Evolutionary conservation across 2,888 invertebrate species (phyloP).

Genomic region (Cephus rjabovi): DNA sequence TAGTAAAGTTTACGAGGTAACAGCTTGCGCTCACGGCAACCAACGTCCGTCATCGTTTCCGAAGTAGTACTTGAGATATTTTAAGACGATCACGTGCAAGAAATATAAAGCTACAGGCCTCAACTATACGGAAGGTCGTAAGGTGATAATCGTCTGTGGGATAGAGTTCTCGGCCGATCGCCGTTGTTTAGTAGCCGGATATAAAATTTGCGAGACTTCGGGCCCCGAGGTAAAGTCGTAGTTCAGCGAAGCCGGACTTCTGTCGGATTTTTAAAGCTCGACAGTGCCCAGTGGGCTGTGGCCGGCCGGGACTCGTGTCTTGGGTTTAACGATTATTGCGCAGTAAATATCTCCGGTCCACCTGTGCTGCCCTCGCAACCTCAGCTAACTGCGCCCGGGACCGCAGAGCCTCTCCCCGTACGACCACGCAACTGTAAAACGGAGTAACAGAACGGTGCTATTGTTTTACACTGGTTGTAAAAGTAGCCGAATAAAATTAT

Average conservation of each 20-base stretch:
- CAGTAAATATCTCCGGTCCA: conserved; percentile 51
- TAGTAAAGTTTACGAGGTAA: conserved; percentile 18
- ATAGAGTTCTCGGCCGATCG: neutral
- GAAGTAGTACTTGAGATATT: neutral
- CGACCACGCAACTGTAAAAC: conserved; percentile 40
- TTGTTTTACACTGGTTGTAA: conserved; percentile 59
- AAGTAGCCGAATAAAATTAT: conserved; percentile 49
- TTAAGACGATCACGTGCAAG: neutral
- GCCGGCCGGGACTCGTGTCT: conserved; percentile 32
- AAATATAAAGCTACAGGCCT: neutral
- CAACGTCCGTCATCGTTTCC: neutral
- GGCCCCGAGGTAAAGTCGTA: neutral
- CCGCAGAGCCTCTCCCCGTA: conserved; percentile 6
- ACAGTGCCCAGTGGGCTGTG: neutral
- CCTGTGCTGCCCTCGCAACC: conserved; percentile 36
- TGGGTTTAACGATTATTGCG: conserved; percentile 54
- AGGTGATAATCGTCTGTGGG: neutral
- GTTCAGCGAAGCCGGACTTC: conserved; percentile 9
- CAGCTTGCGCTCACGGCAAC: neutral
- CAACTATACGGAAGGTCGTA: neutral
- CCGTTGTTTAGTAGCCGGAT: neutral
- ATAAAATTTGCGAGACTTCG: neutral
- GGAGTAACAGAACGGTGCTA: conserved; percentile 49
- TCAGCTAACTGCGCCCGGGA: conserved; percentile 5
- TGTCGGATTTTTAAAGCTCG: conserved; percentile 9